Conservation (phyloP, 1,140 invertebrate genomes). For the Cyclina sinensis region DNA sequence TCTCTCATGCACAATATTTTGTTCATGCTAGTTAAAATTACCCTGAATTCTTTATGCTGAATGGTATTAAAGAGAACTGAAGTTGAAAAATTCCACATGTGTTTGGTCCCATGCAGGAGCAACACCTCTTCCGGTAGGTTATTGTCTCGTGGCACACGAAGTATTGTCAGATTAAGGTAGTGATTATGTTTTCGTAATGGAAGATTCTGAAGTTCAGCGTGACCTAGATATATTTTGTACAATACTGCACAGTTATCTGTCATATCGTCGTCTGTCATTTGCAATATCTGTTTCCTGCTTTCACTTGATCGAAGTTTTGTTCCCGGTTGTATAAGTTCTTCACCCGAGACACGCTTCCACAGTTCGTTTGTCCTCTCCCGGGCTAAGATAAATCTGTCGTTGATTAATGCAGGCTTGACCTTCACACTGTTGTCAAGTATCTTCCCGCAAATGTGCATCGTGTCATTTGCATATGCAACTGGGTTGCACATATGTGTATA, state of each 20-base stretch:
- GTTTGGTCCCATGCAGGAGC: neutral
- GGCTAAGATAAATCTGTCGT: slow-evolving; percentile 37
- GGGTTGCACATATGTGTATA: slow-evolving; percentile 86
- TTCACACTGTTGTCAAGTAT: slow-evolving; percentile 84
- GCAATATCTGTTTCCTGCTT: slow-evolving; percentile 9
- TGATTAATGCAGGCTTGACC: slow-evolving; percentile 74
- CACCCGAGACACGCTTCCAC: slow-evolving; percentile 35
- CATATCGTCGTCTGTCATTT: slow-evolving; percentile 35
- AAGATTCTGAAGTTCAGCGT: slow-evolving; percentile 10
- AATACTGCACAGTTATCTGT: slow-evolving; percentile 26
- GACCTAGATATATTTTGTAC: slow-evolving; percentile 28
- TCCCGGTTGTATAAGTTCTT: slow-evolving; percentile 41
- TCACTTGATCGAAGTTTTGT: slow-evolving; percentile 34
- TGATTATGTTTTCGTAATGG: neutral
- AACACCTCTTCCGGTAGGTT: neutral
- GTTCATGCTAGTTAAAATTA: neutral
- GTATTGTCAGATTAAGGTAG: neutral
- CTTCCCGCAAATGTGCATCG: slow-evolving; percentile 82
- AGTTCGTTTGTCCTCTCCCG: slow-evolving; percentile 33
- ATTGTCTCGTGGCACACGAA: neutral
- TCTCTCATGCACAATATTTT: slow-evolving; percentile 16
- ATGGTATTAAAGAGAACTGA: slow-evolving; percentile 24
- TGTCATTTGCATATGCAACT: slow-evolving; percentile 80
- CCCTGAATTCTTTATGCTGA: slow-evolving; percentile 12
- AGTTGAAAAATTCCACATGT: slow-evolving; percentile 45